Percentiles rank a stretch among this genome's conserved stretches.
Evolutionary conservation across 2,888 invertebrate genomes (phyloP).

Genomic region (Rotaria sp.): DNA sequence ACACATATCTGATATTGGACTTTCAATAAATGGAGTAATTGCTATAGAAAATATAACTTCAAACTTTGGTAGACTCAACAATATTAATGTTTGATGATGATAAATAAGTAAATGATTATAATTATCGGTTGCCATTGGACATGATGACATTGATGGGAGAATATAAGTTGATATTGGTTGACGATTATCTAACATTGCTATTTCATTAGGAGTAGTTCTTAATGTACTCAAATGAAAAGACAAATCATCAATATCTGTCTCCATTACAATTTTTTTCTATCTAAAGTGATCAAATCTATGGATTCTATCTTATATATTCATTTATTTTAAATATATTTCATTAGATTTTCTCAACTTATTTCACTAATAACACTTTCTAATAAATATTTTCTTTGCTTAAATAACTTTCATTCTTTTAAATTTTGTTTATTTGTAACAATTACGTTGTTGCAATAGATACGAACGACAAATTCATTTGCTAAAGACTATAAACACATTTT

Average conservation of each 20-base stretch:
- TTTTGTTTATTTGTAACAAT: no score
- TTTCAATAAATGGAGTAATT: background rate
- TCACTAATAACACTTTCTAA: no score
- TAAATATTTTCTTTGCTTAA: no score
- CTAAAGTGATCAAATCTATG: background rate
- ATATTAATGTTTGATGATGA: background rate
- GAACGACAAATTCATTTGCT: no score
- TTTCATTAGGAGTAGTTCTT: background rate
- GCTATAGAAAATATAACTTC: background rate
- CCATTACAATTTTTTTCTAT: background rate
- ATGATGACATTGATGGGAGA: slow-evolving; percentile 7
- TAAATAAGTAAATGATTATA: background rate
- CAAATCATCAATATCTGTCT: background rate
- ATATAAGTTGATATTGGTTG: background rate
- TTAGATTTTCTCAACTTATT: no score
- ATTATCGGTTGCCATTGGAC: slow-evolving; percentile 1
- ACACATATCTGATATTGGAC: background rate
- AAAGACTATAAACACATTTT: no score
- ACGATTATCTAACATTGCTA: background rate
- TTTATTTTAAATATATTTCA: no score
- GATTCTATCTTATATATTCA: no score
- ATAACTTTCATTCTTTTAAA: no score
- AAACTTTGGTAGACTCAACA: background rate
- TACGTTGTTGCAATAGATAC: no score
- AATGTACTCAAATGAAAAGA: background rate